Evolutionary conservation across 2,113 vertebrate species (phyloP).

Genomic region (Aspiorhynchus laticeps): DNA sequence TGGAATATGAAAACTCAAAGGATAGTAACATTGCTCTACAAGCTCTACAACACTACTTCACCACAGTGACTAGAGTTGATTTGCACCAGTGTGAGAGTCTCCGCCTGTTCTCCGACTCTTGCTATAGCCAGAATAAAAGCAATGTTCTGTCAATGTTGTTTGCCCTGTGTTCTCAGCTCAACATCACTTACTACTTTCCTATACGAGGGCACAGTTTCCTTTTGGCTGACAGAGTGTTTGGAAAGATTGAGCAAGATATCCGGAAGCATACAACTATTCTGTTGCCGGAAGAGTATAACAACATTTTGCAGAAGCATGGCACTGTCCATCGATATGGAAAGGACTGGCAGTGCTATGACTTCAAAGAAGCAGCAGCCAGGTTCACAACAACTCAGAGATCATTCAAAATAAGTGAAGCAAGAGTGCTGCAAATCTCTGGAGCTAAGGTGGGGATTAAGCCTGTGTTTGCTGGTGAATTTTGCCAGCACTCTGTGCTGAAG

Average conservation of each 20-base stretch:
- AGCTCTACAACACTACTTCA: background rate
- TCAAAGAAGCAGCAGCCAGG: background rate
- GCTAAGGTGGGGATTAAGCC: background rate
- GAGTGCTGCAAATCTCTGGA: background rate
- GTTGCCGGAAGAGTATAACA: background rate
- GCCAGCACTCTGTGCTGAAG: background rate
- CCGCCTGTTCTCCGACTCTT: background rate
- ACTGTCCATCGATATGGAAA: background rate
- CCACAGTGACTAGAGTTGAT: background rate
- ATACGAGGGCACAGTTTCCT: too few relatives aligned
- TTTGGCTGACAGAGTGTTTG: background rate
- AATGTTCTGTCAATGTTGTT: background rate
- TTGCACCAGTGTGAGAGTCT: background rate
- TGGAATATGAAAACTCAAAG: background rate
- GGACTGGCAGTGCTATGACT: constrained; percentile 9
- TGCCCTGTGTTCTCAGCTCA: background rate
- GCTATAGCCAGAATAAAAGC: background rate
- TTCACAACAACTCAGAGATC: background rate
- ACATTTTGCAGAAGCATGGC: background rate
- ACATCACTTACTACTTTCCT: too few relatives aligned
- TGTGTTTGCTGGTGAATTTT: background rate
- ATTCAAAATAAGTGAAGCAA: constrained; percentile 7
- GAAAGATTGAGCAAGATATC: background rate
- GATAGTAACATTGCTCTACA: background rate
- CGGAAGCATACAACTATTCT: background rate